Conservation (phyloP, 2,113 vertebrate species). For the Channa argus region DNA sequence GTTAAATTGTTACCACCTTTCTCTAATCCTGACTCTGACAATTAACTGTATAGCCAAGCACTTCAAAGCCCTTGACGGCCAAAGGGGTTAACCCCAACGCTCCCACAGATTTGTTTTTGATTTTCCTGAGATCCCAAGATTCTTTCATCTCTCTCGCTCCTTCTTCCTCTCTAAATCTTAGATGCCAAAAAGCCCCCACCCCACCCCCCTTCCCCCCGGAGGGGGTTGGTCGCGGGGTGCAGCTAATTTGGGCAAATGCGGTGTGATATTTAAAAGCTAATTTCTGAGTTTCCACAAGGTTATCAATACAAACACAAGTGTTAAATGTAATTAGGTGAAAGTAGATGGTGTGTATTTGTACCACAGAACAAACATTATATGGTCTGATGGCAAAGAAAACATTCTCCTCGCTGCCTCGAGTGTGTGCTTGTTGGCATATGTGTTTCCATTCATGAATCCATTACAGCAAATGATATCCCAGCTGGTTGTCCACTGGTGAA, state of each 20-base stretch:
- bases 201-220: conserved; percentile 14
- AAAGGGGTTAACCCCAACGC: conserved; percentile 91
- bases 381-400: conserved; percentile 21
- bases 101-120: conserved; percentile 83
- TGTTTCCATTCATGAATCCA: conserved; percentile 17
- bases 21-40: conserved; percentile 91
- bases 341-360: conserved; percentile 1
- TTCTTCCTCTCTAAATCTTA: conserved; percentile 53
- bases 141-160: conserved; percentile 86
- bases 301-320: conserved; percentile 55
- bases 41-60: conserved; percentile 92
- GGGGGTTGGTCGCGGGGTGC: conserved; percentile 5
- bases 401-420: neutral
- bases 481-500: neutral
- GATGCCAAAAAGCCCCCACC: conserved; percentile 23
- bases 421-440: neutral
- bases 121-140: conserved; percentile 84
- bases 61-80: conserved; percentile 92
- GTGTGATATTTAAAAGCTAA: conserved; percentile 70
- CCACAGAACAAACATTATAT: neutral
- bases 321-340: conserved; percentile 42
- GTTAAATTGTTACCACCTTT: conserved; percentile 99
- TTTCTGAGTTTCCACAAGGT: conserved; percentile 50
- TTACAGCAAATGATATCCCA: neutral
- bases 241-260: conserved; percentile 63